Conservation (phyloP, 2,113 vertebrate genomes). For the Rallus limicola region DNA sequence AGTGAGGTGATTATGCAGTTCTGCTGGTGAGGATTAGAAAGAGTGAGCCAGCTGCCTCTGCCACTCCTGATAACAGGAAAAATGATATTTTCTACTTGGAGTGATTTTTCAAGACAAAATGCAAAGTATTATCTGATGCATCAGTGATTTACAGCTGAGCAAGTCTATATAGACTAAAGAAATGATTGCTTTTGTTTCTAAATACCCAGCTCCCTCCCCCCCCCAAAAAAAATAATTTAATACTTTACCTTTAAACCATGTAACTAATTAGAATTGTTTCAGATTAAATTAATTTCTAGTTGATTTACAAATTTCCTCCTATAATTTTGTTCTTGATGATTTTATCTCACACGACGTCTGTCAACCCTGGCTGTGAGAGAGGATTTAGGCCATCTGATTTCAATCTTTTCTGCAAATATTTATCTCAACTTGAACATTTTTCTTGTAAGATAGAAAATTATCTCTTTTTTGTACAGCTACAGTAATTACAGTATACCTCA, state of each 20-base stretch:
- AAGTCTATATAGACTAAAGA: constrained; percentile 25
- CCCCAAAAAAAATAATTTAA: neutral
- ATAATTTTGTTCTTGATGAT: neutral
- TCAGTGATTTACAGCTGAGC: constrained; percentile 14
- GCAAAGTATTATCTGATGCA: neutral
- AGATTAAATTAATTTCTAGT: neutral
- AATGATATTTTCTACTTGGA: neutral
- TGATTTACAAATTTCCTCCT: neutral
- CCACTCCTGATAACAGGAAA: neutral
- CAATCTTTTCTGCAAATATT: neutral
- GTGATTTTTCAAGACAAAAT: neutral
- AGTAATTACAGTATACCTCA: neutral
- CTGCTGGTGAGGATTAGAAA: constrained; percentile 8
- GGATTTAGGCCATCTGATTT: neutral
- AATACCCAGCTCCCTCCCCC: neutral
- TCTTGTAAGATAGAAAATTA: neutral
- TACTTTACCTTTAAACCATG: neutral
- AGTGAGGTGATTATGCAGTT: constrained; percentile 33
- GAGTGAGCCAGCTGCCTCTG: constrained; percentile 14
- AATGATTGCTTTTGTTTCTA: neutral
- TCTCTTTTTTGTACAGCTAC: neutral
- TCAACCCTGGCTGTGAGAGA: neutral
- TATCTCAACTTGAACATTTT: neutral
- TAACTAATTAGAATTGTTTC: neutral
- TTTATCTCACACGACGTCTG: neutral